phyloP scores from a whole-genome alignment of 2,113 vertebrate species.

The Heterotis niloticus region DNA sequence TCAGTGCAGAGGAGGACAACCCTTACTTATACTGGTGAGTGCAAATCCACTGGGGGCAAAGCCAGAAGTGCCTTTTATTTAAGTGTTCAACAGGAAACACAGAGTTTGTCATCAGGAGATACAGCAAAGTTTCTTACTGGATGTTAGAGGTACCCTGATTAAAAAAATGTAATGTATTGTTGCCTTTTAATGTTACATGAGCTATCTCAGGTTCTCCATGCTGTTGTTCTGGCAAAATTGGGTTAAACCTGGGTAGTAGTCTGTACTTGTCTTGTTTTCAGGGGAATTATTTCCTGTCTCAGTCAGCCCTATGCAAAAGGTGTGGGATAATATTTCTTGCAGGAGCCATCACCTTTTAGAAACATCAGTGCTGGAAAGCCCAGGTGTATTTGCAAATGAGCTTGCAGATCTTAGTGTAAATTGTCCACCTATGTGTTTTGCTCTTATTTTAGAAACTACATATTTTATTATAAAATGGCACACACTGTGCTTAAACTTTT shows the following conservation, averaged over 20 bases:
- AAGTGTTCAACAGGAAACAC: no score
- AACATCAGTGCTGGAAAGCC: neutral
- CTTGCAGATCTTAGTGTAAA: neutral
- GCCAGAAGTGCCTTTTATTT: neutral
- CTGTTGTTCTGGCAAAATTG: neutral
- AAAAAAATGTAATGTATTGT: neutral
- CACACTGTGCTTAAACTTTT: neutral
- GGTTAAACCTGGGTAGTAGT: constrained; percentile 23
- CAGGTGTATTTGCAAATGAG: neutral
- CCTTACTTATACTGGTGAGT: constrained; percentile 96
- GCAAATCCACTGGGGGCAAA: neutral
- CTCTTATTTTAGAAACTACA: neutral
- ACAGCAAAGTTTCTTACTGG: neutral
- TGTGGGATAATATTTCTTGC: neutral
- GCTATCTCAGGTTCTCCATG: no score
- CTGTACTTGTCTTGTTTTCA: constrained; percentile 42
- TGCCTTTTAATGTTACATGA: no score
- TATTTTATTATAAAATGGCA: neutral
- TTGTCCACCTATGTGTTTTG: no score
- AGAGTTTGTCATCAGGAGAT: no score
- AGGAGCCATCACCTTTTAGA: neutral
- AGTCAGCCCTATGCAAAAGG: constrained; percentile 44
- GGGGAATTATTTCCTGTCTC: constrained; percentile 47
- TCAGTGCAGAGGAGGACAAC: constrained; percentile 96
- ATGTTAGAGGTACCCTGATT: neutral